Base-by-base conservation (phyloP, 1,140 invertebrate genomes). In the Dreissena rostriformis region DNA sequence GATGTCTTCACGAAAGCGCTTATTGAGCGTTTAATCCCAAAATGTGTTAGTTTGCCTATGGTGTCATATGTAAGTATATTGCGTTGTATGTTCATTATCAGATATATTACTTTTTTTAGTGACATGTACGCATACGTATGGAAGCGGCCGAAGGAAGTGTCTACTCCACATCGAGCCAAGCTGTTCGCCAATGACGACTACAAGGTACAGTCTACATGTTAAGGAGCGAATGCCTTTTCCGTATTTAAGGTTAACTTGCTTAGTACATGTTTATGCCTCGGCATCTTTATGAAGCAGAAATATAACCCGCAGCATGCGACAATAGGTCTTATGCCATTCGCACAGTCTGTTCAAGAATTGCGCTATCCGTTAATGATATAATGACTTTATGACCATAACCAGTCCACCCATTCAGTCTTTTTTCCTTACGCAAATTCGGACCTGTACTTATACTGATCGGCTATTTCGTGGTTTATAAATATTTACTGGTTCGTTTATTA, bases 121-220 rank as follows among this genome's bases (percentile, higher is more conserved):
- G 73, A 88, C 8, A 83, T 92, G 6, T 88, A 87, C 51, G 89
- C 67, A 22, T 89, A 91, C 76, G 86, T 89, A 1, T 93, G 92
- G 92, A 78, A 91, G 51, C 91, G 89, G 53, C 86, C 92, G 0
- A 92, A 88, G 89, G 92, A 93, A 74, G 89, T 87, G 88, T 87
- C 87, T 1, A 78, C 79, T 4, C 84, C 86, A 12, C 83, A 87
- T 49, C 70, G 92, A 26, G 90, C 92, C 0, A 88, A 92, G 68
- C 79, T 67, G 10, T 68, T 92, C 12, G 92, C 92, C 24, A 93
- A 93, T 68, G 67, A 72, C 24, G 90, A 88, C 8, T 93, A 91
- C 85, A 91, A 92, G 90, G 92, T 93, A 80, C 66, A 28, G 0
- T 51, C 49, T 49, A 28, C 7, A 63, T 2, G 19, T n/a, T 63